Conservation (phyloP, 2,113 vertebrate genomes). For the Anoura caudifer region DNA sequence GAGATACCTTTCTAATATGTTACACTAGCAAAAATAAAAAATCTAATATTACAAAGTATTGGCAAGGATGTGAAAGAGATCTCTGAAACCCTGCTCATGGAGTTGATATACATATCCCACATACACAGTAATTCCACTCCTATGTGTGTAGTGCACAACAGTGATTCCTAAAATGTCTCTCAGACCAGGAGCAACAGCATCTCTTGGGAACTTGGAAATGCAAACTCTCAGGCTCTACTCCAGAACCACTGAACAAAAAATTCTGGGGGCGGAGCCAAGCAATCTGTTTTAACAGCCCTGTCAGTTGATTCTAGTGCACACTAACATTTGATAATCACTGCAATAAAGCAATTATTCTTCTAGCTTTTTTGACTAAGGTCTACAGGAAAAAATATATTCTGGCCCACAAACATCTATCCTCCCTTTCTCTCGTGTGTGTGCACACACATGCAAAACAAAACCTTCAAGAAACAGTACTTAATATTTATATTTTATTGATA, state of each 20-base stretch:
- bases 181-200: background rate
- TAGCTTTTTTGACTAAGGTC: background rate
- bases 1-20: background rate
- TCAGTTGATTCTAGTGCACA: background rate
- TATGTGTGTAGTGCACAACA: background rate
- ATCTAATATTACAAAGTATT: conserved; percentile 26
- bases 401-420: background rate
- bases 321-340: conserved; percentile 10
- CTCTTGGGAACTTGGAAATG: conserved; percentile 29
- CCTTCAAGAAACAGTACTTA: conserved; percentile 24
- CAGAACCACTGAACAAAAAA: background rate
- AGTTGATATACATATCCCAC: background rate
- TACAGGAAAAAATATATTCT: background rate
- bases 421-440: background rate
- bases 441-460: background rate
- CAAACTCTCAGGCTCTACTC: background rate
- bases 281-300: conserved; percentile 26
- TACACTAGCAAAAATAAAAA: conserved; percentile 36
- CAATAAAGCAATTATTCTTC: background rate
- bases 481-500: background rate
- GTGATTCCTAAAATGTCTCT: conserved; percentile 13
- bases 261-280: background rate
- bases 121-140: background rate
- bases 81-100: background rate
- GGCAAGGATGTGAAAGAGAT: background rate